These are phyloP conservation scores for Epinotia ramella DNA, from an alignment of 2,888 invertebrate genomes.

Conservation along the genomic window DNA sequence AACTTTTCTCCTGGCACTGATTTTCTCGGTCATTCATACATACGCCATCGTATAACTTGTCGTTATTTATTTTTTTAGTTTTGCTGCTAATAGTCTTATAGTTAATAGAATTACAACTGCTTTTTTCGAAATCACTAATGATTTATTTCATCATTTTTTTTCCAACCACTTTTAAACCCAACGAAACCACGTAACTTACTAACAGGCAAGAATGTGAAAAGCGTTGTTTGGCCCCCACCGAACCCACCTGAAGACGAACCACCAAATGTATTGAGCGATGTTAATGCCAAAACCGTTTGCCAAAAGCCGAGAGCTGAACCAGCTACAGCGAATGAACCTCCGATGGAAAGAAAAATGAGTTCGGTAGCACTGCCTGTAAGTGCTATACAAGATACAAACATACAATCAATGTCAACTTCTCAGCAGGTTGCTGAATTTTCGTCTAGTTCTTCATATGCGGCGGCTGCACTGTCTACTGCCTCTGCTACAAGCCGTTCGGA, in stretches of 20 bases:
- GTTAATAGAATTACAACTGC: conserved; percentile 49
- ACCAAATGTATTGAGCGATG: conserved; percentile 56
- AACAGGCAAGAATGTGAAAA: conserved; percentile 82
- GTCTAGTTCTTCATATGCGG: conserved; percentile 66
- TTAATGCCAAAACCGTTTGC: conserved; percentile 54
- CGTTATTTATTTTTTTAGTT: conserved; percentile 51
- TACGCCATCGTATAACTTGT: conserved; percentile 57
- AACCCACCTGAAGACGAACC: conserved; percentile 78
- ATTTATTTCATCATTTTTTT: conserved; percentile 73
- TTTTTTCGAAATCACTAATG: conserved; percentile 72
- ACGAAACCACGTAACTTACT: conserved; percentile 60
- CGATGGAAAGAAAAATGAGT: conserved; percentile 42
- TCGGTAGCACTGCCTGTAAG: conserved; percentile 44
- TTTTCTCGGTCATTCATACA: conserved; percentile 60
- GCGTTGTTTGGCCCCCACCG: conserved; percentile 83
- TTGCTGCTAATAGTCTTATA: conserved; percentile 42
- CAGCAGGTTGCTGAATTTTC: conserved; percentile 65
- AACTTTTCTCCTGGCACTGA: conserved; percentile 70
- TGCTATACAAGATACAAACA: conserved; percentile 57
- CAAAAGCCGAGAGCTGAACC: conserved; percentile 54
- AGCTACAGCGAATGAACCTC: conserved; percentile 50
- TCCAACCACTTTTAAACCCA: conserved; percentile 61
- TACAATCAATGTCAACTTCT: conserved; percentile 58
- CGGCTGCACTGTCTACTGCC: conserved; percentile 66
- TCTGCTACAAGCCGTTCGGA: conserved; percentile 62